Evolutionary conservation across 2,797 vertebrate species (phyloP).

Genomic region (Urophycis tenuis): DNA sequence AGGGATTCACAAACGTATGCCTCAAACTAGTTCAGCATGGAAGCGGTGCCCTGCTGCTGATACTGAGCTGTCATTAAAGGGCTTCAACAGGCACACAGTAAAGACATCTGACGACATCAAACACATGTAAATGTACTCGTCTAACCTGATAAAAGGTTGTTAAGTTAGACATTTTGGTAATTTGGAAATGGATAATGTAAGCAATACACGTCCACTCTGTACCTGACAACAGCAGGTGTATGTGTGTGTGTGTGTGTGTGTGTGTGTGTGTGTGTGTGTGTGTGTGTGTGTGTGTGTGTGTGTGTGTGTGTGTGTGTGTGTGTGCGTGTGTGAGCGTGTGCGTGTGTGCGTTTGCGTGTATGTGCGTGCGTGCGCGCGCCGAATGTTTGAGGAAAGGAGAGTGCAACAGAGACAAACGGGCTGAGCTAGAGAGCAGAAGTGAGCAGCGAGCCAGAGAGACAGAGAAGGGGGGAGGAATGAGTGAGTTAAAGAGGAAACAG

Average conservation of each 20-base stretch:
- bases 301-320: constrained; percentile 5
- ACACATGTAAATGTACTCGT: not conserved
- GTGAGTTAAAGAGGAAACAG: constrained; percentile 8
- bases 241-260: constrained; percentile 3
- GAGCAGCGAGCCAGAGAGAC: constrained; percentile 4
- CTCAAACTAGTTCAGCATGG: constrained; percentile 56
- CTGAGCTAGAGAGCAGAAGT: not conserved
- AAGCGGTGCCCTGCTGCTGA: constrained; percentile 28
- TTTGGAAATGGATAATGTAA: constrained; percentile 14
- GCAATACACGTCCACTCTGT: constrained; percentile 37
- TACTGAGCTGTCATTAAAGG: not conserved
- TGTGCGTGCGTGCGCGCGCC: not conserved
- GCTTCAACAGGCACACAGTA: not conserved
- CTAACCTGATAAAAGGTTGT: not conserved
- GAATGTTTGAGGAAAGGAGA: not conserved
- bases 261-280: not conserved
- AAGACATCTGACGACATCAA: not conserved
- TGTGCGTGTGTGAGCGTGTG: not conserved
- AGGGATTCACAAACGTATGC: constrained; percentile 40
- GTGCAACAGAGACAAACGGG: constrained; percentile 10
- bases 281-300: not conserved
- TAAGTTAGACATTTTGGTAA: not conserved
- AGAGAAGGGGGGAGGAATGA: not conserved
- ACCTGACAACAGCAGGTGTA: constrained; percentile 38
- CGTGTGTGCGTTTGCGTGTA: not conserved